These are phyloP conservation scores for Sebastes vulpes DNA, from an alignment of 2,797 vertebrate species.

Conservation along the genomic window DNA sequence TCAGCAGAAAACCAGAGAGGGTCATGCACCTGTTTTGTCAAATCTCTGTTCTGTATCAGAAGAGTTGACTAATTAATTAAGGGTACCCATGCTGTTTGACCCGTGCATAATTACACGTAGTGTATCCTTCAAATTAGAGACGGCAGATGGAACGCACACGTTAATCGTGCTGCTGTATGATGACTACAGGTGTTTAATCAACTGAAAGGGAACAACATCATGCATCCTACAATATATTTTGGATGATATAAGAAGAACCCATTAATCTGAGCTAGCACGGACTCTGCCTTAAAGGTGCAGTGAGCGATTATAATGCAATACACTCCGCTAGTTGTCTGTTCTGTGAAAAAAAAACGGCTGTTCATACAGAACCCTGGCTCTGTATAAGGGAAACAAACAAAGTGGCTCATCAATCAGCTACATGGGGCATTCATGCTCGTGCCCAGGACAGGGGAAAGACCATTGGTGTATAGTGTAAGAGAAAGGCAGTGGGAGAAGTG, in stretches of 20 bases:
- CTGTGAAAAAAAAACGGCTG: background rate
- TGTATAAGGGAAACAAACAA: background rate
- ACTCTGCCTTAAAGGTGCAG: background rate
- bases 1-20: conserved; percentile 1
- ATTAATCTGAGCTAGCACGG: background rate
- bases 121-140: conserved; percentile 16
- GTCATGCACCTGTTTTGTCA: conserved; percentile 8
- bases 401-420: background rate
- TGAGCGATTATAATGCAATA: background rate
- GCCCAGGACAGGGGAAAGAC: background rate
- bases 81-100: conserved; percentile 28
- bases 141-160: conserved; percentile 10
- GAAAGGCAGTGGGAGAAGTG: background rate
- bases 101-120: background rate
- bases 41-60: conserved; percentile 1
- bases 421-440: background rate
- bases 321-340: background rate
- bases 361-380: background rate
- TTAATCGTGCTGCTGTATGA: conserved; percentile 5
- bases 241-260: background rate
- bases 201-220: background rate
- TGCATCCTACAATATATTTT: background rate
- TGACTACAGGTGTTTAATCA: conserved; percentile 11
- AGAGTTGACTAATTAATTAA: conserved; percentile 29
- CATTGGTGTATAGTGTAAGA: background rate